Evolutionary conservation across 92 coral and sea anemone species (phyloP), one percentile per base, ranked within the genome.

Genomic region (Porites divaricata): DNA sequence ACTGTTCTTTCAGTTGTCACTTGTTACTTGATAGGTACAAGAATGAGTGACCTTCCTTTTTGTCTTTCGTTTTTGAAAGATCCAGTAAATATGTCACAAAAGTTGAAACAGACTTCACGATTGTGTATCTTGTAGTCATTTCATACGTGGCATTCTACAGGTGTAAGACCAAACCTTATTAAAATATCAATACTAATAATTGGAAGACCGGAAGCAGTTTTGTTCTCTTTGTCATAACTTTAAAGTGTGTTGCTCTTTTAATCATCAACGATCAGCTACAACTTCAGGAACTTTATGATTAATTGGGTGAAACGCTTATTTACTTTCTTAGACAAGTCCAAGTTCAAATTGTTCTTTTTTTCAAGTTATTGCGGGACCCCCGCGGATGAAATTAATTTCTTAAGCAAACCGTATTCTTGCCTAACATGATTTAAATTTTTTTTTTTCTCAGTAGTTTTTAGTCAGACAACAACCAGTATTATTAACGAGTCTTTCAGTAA

Each of bases 191-290:
- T 49, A 24, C 11, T 59, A 54, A 16, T 51, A 13, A 65, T 24
- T 50, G 83, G 13, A 23, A 68, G 50, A 53, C 75, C 83, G 83
- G 83, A 79, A 50, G 68, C 66, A 54, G 24, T 67, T 52, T 67
- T 79, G 51, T 23, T 28, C 83, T 9, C 50, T 68, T 16, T 67
- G 63, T 70, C 74, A 70, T 23, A 70, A 17, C 57, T 19, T 9
- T 5, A 71, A 48, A 45, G 54, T 25, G 75, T 19, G 57, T 14
- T 71, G 11, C 6, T 25, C 9, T 15, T 61, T 48, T 21, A 48
- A 52, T 71, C 49, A 49, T 35, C 57, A 45, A 20, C 11, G 20
- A 26, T 26, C 50, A 13, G 5, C 22, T 16, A 11, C 52, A 68
- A n/a, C 54, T 71, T 71, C 75, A 71, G 0, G 50, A 58, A 9